A percentile compares a stretch with the other conserved stretches of the same genome.
Conservation (phyloP, 2,888 invertebrate species). For the Caenorhabditis macrosperma region DNA sequence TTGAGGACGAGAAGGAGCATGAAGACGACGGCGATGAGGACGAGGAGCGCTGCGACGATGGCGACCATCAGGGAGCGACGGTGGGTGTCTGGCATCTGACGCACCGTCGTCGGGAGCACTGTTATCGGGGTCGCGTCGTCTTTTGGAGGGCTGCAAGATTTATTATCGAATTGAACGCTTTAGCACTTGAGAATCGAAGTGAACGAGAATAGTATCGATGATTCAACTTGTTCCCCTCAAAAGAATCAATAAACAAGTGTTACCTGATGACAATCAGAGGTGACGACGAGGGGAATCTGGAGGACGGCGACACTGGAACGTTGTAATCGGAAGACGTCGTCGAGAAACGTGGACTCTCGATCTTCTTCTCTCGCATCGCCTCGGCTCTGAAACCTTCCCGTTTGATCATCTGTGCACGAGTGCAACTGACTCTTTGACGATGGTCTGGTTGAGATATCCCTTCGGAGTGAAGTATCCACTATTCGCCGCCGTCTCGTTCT, state of each 20-base stretch:
- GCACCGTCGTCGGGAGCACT: slow-evolving; percentile 40
- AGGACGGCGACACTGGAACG: slow-evolving; percentile 47
- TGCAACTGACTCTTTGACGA: slow-evolving; percentile 46
- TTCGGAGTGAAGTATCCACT: slow-evolving; percentile 55
- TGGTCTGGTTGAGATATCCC: slow-evolving; percentile 49
- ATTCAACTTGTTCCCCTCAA: slow-evolving; percentile 1
- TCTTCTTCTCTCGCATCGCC: slow-evolving; percentile 47
- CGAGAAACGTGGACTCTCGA: slow-evolving; percentile 41
- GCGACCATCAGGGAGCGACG: slow-evolving; percentile 52
- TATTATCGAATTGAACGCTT: too few species aligned
- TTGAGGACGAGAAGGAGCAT: slow-evolving; percentile 47
- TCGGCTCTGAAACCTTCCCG: slow-evolving; percentile 51
- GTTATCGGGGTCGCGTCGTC: slow-evolving; percentile 50
- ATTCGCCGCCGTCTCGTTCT: slow-evolving; percentile 15
- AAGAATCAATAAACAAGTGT: background rate
- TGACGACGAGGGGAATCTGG: slow-evolving; percentile 53
- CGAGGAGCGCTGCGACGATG: slow-evolving; percentile 52
- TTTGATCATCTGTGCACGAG: background rate
- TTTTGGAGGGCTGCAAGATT: slow-evolving; percentile 54
- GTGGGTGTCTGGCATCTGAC: slow-evolving; percentile 40
- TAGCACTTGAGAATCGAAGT: too few species aligned
- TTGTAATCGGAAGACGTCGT: slow-evolving; percentile 50
- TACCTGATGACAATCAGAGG: slow-evolving; percentile 59
- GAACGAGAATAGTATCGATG: too few species aligned
- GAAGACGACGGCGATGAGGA: slow-evolving; percentile 45